Evolutionary conservation across 2,888 invertebrate species (phyloP).

Genomic region (Scaptomyza reducta): DNA sequence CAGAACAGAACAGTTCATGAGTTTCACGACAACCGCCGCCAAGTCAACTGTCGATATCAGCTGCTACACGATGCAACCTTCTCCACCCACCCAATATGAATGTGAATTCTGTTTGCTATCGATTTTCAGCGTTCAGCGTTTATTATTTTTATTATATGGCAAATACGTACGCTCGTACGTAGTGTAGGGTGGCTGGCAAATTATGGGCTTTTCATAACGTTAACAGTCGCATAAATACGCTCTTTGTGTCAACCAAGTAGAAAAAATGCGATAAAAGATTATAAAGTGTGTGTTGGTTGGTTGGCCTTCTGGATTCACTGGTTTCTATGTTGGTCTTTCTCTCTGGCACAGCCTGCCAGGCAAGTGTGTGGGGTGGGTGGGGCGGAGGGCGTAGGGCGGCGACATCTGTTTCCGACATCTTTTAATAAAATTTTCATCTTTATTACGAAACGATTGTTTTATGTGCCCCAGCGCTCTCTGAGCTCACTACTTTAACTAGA

Average conservation of each 20-base stretch:
- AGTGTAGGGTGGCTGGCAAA: constrained; percentile 69
- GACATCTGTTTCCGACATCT: constrained; percentile 85
- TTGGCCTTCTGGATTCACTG: constrained; percentile 50
- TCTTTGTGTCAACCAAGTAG: constrained; percentile 83
- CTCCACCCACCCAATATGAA: constrained; percentile 47
- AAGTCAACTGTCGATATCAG: constrained; percentile 77
- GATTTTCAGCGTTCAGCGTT: constrained; percentile 80
- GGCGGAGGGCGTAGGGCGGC: constrained; percentile 52
- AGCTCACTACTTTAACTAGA: constrained; percentile 60
- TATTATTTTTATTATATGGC: constrained; percentile 76
- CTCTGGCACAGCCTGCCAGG: constrained; percentile 20
- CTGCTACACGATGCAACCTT: constrained; percentile 55
- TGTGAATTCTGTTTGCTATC: constrained; percentile 81
- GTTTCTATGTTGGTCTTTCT: constrained; percentile 10
- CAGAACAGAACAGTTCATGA: constrained; percentile 50
- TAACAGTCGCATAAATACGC: constrained; percentile 81
- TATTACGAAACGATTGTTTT: constrained; percentile 85
- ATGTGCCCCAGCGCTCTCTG: constrained; percentile 64
- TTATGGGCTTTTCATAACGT: constrained; percentile 82
- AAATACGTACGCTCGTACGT: constrained; percentile 25
- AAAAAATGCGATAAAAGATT: constrained; percentile 85
- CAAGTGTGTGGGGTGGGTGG: constrained; percentile 2
- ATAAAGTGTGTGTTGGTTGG: constrained; percentile 82
- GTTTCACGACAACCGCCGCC: constrained; percentile 49
- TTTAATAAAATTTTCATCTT: constrained; percentile 85